Percentiles rank a stretch among this genome's conserved stretches.
Conservation (phyloP, 2,113 vertebrate species). For the Vulpes vulpes region DNA sequence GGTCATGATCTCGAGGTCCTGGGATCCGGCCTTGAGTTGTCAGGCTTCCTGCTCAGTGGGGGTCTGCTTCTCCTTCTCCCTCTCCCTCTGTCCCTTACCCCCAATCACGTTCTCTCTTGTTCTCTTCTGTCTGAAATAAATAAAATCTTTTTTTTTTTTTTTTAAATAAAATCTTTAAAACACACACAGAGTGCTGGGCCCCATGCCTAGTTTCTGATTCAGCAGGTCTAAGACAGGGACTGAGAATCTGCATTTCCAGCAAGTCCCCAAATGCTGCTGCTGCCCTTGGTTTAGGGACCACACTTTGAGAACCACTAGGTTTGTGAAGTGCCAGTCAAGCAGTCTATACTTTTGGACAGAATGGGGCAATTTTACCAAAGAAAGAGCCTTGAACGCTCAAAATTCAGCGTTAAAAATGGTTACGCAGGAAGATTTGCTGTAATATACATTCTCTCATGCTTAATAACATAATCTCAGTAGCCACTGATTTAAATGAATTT, state of each 20-base stretch:
- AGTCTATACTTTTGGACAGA: background rate
- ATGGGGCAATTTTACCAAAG: background rate
- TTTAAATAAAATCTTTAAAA: background rate
- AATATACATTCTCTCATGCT: background rate
- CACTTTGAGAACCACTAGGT: background rate
- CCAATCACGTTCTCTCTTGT: background rate
- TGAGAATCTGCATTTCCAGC: background rate
- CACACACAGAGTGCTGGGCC: background rate
- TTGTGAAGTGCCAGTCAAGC: background rate
- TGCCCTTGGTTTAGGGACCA: background rate
- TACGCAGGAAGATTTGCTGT: background rate
- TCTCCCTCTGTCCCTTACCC: background rate
- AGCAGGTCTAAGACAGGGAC: background rate
- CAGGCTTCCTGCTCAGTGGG: background rate
- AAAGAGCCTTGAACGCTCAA: background rate
- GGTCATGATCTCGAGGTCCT: background rate
- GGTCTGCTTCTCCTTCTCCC: background rate
- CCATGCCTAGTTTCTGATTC: background rate
- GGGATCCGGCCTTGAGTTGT: fast-evolving
- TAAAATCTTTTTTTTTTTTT: background rate
- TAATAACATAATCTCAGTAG: background rate
- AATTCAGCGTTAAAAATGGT: background rate
- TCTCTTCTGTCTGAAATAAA: background rate
- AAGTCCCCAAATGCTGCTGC: background rate
- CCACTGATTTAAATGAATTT: constrained; percentile 62